Evolutionary conservation across 2,888 invertebrate genomes (phyloP).

Genomic region (Patella ulyssiponensis): DNA sequence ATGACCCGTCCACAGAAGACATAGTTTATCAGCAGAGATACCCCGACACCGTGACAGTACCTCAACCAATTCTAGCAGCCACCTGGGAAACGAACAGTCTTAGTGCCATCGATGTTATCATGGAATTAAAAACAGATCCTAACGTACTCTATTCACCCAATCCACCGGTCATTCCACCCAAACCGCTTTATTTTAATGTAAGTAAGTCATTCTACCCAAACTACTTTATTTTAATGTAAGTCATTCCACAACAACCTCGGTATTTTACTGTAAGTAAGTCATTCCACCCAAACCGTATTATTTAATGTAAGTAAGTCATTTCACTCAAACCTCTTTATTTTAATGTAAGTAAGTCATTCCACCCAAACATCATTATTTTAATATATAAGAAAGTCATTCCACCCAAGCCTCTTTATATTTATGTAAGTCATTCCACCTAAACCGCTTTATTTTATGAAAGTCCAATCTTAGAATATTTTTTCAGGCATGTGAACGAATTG

Average conservation of each 20-base stretch:
- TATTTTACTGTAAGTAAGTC: background rate
- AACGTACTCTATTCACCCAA: conserved; percentile 49
- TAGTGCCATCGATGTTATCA: conserved; percentile 57
- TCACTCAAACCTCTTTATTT: conserved; percentile 48
- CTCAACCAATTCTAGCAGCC: conserved; percentile 60
- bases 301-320: conserved; percentile 47
- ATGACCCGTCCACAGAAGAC: conserved; percentile 56
- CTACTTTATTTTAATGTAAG: conserved; percentile 54
- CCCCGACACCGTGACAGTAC: conserved; percentile 47
- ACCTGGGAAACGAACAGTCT: conserved; percentile 62
- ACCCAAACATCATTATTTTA: too few species aligned
- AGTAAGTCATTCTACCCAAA: conserved; percentile 41
- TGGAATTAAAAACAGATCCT: conserved; percentile 58
- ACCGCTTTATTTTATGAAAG: conserved; percentile 55
- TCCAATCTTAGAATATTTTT: background rate
- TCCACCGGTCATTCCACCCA: conserved; percentile 42
- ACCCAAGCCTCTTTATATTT: conserved; percentile 49
- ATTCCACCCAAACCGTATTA: conserved; percentile 7
- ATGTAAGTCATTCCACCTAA: conserved; percentile 52
- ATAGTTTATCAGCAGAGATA: conserved; percentile 54
- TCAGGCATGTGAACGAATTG: too few species aligned
- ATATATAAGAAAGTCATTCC: too few species aligned
- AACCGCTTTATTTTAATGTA: conserved; percentile 65
- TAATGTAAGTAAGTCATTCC: too few species aligned
- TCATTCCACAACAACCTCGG: background rate